Conservation (phyloP, 2,113 vertebrate genomes). For the Ptilonorhynchus violaceus region DNA sequence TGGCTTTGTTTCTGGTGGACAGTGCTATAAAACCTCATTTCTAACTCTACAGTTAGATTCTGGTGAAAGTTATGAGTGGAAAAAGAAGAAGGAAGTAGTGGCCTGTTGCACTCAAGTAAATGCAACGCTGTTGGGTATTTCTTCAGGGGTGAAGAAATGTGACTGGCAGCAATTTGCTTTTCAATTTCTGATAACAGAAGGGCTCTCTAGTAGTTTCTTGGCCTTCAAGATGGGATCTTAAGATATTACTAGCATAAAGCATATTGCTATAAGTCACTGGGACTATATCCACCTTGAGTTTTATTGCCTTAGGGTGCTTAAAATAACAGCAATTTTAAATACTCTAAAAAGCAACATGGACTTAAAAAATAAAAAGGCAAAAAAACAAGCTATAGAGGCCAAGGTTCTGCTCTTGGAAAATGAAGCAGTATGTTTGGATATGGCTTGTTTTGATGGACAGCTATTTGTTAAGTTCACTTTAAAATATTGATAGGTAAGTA, state of each 20-base stretch:
- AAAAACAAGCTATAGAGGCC: not conserved
- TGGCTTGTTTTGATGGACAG: not conserved
- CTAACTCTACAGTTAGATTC: not conserved
- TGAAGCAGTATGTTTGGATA: not conserved
- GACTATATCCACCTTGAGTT: not conserved
- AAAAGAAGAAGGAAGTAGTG: not conserved
- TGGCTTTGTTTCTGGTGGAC: not conserved
- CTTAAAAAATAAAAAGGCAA: not conserved
- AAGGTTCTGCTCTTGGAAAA: not conserved
- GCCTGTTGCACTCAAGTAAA: not conserved
- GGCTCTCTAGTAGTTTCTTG: not conserved
- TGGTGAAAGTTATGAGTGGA: not conserved
- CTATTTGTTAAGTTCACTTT: not conserved
- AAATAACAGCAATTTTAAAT: not conserved
- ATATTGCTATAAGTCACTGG: not conserved
- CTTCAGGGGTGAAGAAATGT: not conserved
- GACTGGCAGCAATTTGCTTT: not conserved
- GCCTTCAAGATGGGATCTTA: not conserved
- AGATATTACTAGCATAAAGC: not conserved
- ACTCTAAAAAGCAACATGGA: not conserved
- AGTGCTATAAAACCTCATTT: not conserved
- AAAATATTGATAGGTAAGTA: not conserved
- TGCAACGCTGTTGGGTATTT: not conserved
- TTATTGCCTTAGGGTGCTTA: not conserved
- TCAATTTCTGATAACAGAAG: not conserved